Base-by-base conservation (phyloP, 2,888 invertebrate genomes). In the Eutolmus rufibarbis region DNA sequence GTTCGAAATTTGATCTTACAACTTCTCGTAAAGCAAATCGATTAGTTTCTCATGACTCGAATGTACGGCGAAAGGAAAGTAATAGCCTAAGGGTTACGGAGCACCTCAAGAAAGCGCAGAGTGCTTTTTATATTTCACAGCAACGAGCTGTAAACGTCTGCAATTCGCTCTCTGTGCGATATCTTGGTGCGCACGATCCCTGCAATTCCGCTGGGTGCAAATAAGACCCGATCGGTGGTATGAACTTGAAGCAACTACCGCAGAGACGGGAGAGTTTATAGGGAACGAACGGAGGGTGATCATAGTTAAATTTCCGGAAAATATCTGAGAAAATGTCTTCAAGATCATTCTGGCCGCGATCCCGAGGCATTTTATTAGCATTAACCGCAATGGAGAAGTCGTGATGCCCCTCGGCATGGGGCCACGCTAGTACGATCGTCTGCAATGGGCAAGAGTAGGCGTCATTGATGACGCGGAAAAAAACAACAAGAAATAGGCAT, bases 281-380 rank as follows among this genome's bases (percentile, higher is more conserved):
- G 23, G 28, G 37, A 40, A 43, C 23, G 79, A 16, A 31, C 79
- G 31, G 28, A 79, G 66, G 51, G 79, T 19, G n/a, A 51, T 51
- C 43, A 79, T 79, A 79, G 79, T 51, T 31, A 51, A 79, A 79
- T 79, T 79, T 79, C 79, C 79, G 79, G 79, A 79, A 79, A 79
- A 79, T 28, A 79, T 79, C 28, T 79, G 16, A 79, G 79, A 79
- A 79, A 79, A 79, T 31, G 79, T 79, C 31, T 51, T 51, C 46
- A 51, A 79, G 79, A 79, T 79, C 79, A 46, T 79, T 79, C 37
- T 79, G 23, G 19, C 46, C 34, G 19, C 40, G 37, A 79, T 79
- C 79, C 46, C 43, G 28, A 79, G 79, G 46, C 46, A 79, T 79
- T 79, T 79, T 79, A 79, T 79, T 79, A 79, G 46, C 79, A 79